Evolutionary conservation across 1,140 invertebrate species (phyloP), one percentile per base, ranked within the genome.

Genomic region (Reticulitermes speratus): DNA sequence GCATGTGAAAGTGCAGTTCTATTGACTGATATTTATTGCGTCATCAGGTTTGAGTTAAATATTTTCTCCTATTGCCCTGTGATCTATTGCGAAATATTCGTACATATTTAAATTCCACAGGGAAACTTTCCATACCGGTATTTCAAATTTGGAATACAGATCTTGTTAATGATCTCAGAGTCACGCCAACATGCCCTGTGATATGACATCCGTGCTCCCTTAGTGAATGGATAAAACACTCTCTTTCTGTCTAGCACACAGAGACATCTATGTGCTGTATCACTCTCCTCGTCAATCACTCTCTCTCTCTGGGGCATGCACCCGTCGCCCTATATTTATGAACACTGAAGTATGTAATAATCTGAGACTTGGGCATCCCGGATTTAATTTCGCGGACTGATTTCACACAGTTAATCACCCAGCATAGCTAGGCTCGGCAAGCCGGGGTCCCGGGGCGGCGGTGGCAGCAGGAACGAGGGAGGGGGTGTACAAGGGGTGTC

Each of bases 301-400:
- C 84, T 84, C 84, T 55, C 30, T 84, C 48, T 52, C 44, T 48
- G 84, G 84, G 84, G 65, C n/a, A 75, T 14, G 85, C 75, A 32
- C 45, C 32, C 65, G 85, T 11, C 65, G 65, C 83, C 44, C 83
- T 69, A 32, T 87, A 87, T 87, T 87, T 87, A 87, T 87, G 86
- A 87, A 87, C 86, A 84, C 86, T 30, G 86, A 87, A 87, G 59
- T 87, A 87, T 87, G 84, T 87, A 87, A 87, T 87, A 87, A 87
- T 87, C 86, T 87, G 86, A 87, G 86, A 81, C 83, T 69, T 38
- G 86, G 59, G 55, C 83, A 84, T 87, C 83, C 86, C 83, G 86
- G 86, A 85, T 87, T 87, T 87, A 87, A 87, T 87, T 87, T 87
- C 83, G 83, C 82, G 86, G 86, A 87, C 86, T 87, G 86, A 87